Evolutionary conservation across 2,113 vertebrate genomes (phyloP).

Genomic region (Syngnathoides biaculeatus): DNA sequence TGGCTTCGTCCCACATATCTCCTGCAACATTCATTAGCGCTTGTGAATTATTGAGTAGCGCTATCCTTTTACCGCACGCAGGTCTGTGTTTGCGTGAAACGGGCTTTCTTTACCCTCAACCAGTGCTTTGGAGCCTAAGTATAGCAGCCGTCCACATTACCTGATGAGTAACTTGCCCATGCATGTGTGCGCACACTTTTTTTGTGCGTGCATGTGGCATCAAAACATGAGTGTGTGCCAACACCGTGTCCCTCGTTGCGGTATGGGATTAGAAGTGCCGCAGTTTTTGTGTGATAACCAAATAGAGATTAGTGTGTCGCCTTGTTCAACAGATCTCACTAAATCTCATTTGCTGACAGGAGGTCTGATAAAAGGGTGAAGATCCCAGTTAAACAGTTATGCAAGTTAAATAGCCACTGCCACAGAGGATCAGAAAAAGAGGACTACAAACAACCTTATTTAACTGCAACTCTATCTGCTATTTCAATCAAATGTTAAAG

Average conservation of each 20-base stretch:
- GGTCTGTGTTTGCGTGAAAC: constrained; percentile 71
- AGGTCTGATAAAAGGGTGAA: constrained; percentile 43
- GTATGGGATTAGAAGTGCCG: constrained; percentile 58
- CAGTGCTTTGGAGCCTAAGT: constrained; percentile 61
- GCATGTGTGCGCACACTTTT: neutral
- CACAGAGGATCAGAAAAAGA: constrained; percentile 26
- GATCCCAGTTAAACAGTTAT: constrained; percentile 39
- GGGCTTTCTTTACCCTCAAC: constrained; percentile 72
- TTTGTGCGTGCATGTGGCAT: constrained; percentile 22
- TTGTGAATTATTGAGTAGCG: constrained; percentile 84
- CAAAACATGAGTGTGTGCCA: constrained; percentile 32
- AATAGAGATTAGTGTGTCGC: constrained; percentile 57
- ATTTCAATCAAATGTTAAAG: constrained; percentile 19
- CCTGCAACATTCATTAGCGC: constrained; percentile 88
- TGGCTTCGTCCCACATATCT: constrained; percentile 81
- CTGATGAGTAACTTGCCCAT: constrained; percentile 12
- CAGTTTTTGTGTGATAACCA: constrained; percentile 52
- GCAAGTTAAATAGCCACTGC: constrained; percentile 35
- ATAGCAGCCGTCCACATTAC: constrained; percentile 7
- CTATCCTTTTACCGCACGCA: constrained; percentile 83
- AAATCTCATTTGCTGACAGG: constrained; percentile 58
- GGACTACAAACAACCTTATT: constrained; percentile 21
- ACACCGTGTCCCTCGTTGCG: constrained; percentile 35
- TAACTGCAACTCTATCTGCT: constrained; percentile 31
- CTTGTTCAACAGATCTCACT: constrained; percentile 57